Evolutionary conservation across 1,140 invertebrate genomes (phyloP), one percentile per base, ranked within the genome.

Genomic region (Drosophila subobscura): DNA sequence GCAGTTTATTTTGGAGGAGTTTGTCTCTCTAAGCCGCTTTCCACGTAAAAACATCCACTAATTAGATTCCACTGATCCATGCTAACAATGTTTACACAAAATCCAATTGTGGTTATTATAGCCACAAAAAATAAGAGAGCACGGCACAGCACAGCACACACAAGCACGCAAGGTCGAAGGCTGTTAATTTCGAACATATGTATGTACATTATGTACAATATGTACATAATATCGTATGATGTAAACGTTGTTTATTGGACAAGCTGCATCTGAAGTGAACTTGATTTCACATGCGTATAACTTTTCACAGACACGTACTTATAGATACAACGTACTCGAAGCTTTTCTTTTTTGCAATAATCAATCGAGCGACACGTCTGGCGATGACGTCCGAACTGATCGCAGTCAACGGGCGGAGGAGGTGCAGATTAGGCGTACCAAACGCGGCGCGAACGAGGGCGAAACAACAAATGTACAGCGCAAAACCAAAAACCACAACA

Each of bases 281-380:
- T 51, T 51, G 23, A 22, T 37, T 53, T 61, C 42, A 41, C 37
- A 61, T 61, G 59, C 41, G 29, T 53, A 41, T 52, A 41, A 64
- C 47, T 74, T 74, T 67, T 56, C 56, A 71, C 74, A 12, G 68
- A 67, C 81, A 86, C 81, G 81, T 86, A 86, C 77, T 86, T 86
- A 40, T 80, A 65, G 72, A 85, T 78, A 79, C 49, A 14, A 64
- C 56, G 47, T 41, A 72, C 42, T 57, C 20, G 60, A 46, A 70
- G 29, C 54, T 68, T 61, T 50, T 50, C 46, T 45, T 55, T 50
- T 63, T 76, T 72, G 55, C 72, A 72, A 71, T 66, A 72, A 64
- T 77, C 77, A 88, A 86, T 88, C 70, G 83, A 72, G 56, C 68
- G 52, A 86, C 83, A 86, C 81, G 81, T 86, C 83, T 88, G 58